phyloP scores from a whole-genome alignment of 64 coral and sea anemone genomes.

The Orbicella faveolata region DNA sequence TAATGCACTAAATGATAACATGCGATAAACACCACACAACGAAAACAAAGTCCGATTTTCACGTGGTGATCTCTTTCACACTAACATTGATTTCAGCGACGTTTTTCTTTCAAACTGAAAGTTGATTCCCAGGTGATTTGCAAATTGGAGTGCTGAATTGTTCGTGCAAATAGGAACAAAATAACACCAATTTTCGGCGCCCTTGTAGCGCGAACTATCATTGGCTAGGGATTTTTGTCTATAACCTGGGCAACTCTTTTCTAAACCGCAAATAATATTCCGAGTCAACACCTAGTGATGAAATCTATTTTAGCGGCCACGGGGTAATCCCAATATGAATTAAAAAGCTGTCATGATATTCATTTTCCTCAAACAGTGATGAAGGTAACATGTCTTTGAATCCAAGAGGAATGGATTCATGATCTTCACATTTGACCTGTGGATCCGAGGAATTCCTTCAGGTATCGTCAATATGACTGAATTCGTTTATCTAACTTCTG shows the following conservation, averaged over 20 bases:
- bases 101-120: background rate
- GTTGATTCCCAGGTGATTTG: background rate
- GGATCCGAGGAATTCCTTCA: background rate
- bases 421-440: background rate
- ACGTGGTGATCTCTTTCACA: background rate
- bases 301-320: constrained; percentile 33
- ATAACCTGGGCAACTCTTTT: background rate
- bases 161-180: background rate
- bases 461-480: background rate
- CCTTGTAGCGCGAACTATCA: background rate
- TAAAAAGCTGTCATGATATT: constrained; percentile 16
- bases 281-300: constrained; percentile 28
- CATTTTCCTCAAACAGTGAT: constrained; percentile 6
- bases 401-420: background rate
- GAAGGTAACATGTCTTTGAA: background rate
- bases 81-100: background rate
- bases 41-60: background rate
- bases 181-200: background rate
- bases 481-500: no score
- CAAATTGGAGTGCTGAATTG: background rate
- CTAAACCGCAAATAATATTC: constrained; percentile 33
- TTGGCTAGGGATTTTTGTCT: background rate
- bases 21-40: background rate
- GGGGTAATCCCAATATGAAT: constrained; percentile 39
- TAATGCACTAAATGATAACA: background rate